Base-by-base conservation (phyloP, 2,888 invertebrate genomes). In the Acrocera orbiculus region DNA sequence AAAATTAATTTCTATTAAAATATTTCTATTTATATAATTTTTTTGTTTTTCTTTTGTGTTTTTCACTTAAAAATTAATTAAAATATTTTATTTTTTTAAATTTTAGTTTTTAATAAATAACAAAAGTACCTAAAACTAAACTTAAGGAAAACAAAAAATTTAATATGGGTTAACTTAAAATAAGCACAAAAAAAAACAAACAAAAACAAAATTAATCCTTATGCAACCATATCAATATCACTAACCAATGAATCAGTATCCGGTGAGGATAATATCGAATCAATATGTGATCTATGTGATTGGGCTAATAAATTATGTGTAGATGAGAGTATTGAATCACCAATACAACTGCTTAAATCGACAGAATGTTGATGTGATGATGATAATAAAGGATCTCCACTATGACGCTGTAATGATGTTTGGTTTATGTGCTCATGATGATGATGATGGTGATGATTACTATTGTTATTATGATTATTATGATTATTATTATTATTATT, bases 151-250 rank as follows among this genome's bases (percentile, higher is more conserved):
- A n/a, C n/a, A n/a, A n/a, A n/a, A n/a, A n/a, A n/a, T n/a, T n/a
- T n/a, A n/a, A n/a, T n/a, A n/a, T n/a, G n/a, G n/a, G n/a, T n/a
- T n/a, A n/a, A n/a, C n/a, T n/a, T n/a, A n/a, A n/a, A n/a, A n/a
- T n/a, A n/a, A n/a, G n/a, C n/a, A n/a, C n/a, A n/a, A n/a, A n/a
- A n/a, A n/a, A n/a, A n/a, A n/a, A 8, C 22, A 22, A 9, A 8
- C 22, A 22, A 22, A 22, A 10, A 10, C 22, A 10, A 22, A 10
- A 10, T 9, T 9, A 10, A n/a, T n/a, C n/a, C n/a, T n/a, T n/a
- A 66, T 54, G 64, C 62, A 42, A 62, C 63, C 65, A 67, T 65
- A 44, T 66, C 65, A 44, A 65, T 65, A 46, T 66, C 64, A 36
- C 47, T 51, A n/a, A 49, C 46, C 42, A 62, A 53, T 42, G 62